Evolutionary conservation across 2,113 vertebrate species (phyloP).

Genomic region (Paralichthys olivaceus): DNA sequence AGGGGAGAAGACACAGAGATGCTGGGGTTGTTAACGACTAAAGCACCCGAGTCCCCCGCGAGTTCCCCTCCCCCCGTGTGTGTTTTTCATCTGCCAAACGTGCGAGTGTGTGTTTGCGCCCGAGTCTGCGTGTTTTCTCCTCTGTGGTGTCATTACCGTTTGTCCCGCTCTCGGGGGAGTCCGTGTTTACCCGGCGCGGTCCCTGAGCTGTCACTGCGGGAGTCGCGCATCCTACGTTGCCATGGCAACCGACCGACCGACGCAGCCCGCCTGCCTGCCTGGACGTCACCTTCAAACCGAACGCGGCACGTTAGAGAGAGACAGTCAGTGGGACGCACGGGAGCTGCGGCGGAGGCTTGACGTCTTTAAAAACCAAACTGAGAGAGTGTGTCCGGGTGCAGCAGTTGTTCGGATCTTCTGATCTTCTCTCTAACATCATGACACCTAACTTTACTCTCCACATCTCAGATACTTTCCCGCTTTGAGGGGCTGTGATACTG

Average conservation of each 20-base stretch:
- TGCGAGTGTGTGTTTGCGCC: slow-evolving; percentile 15
- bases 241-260: slow-evolving; percentile 47
- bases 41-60: slow-evolving; percentile 30
- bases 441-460: no score
- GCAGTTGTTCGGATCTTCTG: no score
- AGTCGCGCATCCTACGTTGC: slow-evolving; percentile 49
- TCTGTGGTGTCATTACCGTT: slow-evolving; percentile 79
- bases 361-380: no score
- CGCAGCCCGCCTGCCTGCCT: slow-evolving; percentile 23
- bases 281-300: slow-evolving; percentile 48
- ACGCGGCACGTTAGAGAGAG: neutral
- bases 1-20: slow-evolving; percentile 15
- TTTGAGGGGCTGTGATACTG: no score
- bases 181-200: slow-evolving; percentile 78
- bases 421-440: no score
- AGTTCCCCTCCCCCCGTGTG: neutral
- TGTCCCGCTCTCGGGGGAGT: slow-evolving; percentile 69
- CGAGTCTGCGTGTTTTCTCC: slow-evolving; percentile 55
- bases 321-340: slow-evolving; percentile 12
- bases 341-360: neutral
- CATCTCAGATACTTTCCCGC: no score
- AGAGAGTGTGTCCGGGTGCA: neutral
- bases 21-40: slow-evolving; percentile 51
- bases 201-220: slow-evolving; percentile 62
- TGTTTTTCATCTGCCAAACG: neutral